phyloP scores from a whole-genome alignment of 2,888 invertebrate species.

The Scaptomyza tumidula region DNA sequence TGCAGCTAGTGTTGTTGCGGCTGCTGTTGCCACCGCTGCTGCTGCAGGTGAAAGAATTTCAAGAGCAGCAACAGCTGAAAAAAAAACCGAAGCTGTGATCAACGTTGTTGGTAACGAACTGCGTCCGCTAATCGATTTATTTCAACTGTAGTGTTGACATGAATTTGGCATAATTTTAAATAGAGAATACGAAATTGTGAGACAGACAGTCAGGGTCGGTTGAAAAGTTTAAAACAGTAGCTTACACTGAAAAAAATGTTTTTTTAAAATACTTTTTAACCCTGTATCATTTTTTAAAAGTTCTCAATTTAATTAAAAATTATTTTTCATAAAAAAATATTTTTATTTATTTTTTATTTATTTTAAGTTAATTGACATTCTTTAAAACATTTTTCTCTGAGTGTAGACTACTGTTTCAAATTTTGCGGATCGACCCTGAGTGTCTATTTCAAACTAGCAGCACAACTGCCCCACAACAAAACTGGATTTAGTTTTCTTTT shows the following conservation, averaged over 20 bases:
- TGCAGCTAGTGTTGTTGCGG: constrained; percentile 24
- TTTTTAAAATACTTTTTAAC: not conserved
- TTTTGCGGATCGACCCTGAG: constrained; percentile 38
- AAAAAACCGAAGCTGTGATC: constrained; percentile 3
- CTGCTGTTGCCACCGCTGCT: constrained; percentile 1
- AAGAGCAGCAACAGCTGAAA: constrained; percentile 23
- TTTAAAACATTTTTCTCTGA: not conserved
- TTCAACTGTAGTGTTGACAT: not conserved
- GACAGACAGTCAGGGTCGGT: constrained; percentile 7
- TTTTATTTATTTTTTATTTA: too few species aligned
- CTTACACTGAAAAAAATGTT: not conserved
- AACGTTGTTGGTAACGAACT: too few species aligned
- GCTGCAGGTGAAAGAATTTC: constrained; percentile 27
- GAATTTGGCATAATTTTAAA: constrained; percentile 11
- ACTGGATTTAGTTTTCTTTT: constrained; percentile 40
- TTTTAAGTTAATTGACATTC: not conserved
- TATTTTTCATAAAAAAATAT: not conserved
- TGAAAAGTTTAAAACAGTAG: not conserved
- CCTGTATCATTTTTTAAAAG: not conserved
- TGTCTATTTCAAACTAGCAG: constrained; percentile 21
- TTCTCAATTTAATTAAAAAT: not conserved
- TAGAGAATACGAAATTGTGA: not conserved
- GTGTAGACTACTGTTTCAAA: constrained; percentile 57
- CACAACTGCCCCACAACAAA: constrained; percentile 40
- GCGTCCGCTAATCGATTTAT: constrained; percentile 40